Evolutionary conservation across 2,113 vertebrate genomes (phyloP), one percentile per base, ranked within the genome.

Genomic region (Morphnarchus princeps): DNA sequence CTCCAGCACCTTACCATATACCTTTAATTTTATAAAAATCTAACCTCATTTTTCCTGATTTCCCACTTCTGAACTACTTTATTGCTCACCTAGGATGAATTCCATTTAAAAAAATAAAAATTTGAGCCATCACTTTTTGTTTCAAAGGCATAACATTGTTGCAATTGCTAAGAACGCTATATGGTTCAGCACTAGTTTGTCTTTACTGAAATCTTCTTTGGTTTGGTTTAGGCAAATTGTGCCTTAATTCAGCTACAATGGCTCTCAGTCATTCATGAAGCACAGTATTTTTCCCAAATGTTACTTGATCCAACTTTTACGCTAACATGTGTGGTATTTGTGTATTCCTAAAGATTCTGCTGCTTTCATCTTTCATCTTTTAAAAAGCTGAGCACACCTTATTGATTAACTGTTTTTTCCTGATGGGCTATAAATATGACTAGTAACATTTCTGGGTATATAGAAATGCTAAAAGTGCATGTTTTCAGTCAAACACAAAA

Each of bases 301-400:
- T 85, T 74, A 67, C 24, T 61, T 67, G 32, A 71, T 84, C n/a
- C 80, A 87, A 14, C 20, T 42, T 15, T 65, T 78, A n/a, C 8
- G 5, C 47, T 47, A 74, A 59, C 1, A 0, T 14, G 14, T 1
- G 0, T 40, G 16, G 13, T 36, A n/a, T 57, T 45, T 67, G 25
- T 61, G n/a, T 76, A 32, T 72, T 85, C 65, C 81, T 59, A 38
- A 82, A 47, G 28, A 55, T 84, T 55, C 43, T 52, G 38, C 52
- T 92, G 32, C 72, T 80, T 89, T 65, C 54, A 58, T 40, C 71
- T 65, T 73, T 66, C 52, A 5, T 65, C 40, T 77, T 69, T 80
- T 24, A 47, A 74, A 58, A 43, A 58, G 14, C 24, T 50, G 16
- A 87, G 65, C 55, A 82, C 21, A 59, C n/a, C 81, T 93, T 13